Evolutionary conservation across 1,140 invertebrate species (phyloP).

Genomic region (Ostrea edulis): DNA sequence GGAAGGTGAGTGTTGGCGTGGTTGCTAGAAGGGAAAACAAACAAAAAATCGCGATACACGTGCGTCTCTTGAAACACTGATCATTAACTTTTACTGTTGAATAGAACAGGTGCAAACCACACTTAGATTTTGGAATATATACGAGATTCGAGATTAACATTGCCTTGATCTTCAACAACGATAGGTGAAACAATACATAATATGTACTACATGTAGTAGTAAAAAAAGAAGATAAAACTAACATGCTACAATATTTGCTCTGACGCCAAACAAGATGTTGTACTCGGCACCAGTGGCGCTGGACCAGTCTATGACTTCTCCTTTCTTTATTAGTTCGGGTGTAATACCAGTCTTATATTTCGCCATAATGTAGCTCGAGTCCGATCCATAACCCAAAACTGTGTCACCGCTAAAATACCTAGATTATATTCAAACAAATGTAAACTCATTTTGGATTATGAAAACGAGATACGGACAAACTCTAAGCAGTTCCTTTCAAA

Average conservation of each 20-base stretch:
- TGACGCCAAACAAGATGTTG: constrained; percentile 10
- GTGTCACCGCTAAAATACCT: constrained; percentile 11
- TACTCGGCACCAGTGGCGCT: neutral
- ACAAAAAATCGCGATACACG: neutral
- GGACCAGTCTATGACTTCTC: neutral
- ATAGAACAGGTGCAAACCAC: too few relatives aligned
- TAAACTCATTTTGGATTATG: too few relatives aligned
- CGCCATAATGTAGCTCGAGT: constrained; percentile 5
- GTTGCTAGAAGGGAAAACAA: neutral
- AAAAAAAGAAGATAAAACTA: neutral
- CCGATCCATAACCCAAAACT: neutral
- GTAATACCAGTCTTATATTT: neutral
- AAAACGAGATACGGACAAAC: too few relatives aligned
- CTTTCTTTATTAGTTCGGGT: constrained; percentile 1
- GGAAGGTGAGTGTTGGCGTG: neutral
- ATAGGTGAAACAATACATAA: too few relatives aligned
- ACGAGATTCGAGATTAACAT: too few relatives aligned
- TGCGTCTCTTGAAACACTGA: too few relatives aligned
- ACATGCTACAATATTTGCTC: constrained; percentile 1
- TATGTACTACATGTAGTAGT: neutral
- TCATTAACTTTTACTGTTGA: too few relatives aligned
- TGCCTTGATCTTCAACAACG: too few relatives aligned
- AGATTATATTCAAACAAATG: neutral
- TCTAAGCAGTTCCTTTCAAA: too few relatives aligned
- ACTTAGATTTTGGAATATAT: too few relatives aligned